Conservation (phyloP, 2,113 vertebrate genomes). For the Halcyon senegalensis region DNA sequence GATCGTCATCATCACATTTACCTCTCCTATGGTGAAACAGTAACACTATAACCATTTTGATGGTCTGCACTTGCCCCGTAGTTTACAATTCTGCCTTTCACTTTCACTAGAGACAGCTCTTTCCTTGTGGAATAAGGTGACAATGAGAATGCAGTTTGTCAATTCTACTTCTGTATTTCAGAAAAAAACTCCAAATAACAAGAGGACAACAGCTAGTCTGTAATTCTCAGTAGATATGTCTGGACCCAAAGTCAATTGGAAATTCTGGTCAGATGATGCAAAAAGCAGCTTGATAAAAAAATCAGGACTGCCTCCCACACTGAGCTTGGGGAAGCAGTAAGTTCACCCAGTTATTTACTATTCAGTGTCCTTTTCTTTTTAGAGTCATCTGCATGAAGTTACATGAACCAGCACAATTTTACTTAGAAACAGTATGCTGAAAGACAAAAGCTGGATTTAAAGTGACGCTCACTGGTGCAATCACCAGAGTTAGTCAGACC, state of each 20-base stretch:
- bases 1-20: background rate
- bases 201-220: background rate
- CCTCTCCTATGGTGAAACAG: background rate
- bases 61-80: rapidly evolving
- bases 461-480: background rate
- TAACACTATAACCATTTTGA: background rate
- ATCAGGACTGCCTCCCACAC: background rate
- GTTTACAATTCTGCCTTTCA: background rate
- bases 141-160: background rate
- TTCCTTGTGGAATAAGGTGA: background rate
- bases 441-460: background rate
- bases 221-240: background rate
- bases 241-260: background rate
- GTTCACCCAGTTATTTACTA: background rate
- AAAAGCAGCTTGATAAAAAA: background rate
- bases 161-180: background rate
- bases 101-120: background rate
- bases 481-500: background rate
- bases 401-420: background rate
- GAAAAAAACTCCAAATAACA: background rate
- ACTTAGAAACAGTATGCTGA: background rate
- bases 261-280: background rate
- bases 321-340: background rate
- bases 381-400: background rate
- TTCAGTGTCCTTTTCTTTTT: background rate